Evolutionary conservation across 2,888 invertebrate genomes (phyloP).

Genomic region (Deilephila elpenor): DNA sequence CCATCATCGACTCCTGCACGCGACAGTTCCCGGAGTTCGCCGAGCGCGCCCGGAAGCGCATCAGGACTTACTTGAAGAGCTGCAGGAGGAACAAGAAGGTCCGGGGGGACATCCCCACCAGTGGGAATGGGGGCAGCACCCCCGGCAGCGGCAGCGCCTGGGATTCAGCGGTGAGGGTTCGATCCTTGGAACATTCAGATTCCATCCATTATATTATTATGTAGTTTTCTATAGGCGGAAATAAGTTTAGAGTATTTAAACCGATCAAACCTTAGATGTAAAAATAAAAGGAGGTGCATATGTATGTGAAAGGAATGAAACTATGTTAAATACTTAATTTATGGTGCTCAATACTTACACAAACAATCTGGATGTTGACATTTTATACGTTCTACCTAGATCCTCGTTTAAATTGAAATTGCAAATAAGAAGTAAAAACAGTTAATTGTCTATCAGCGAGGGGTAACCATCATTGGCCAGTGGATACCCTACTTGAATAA

Average conservation of each 20-base stretch:
- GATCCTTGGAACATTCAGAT: slow-evolving; percentile 52
- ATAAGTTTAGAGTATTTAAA: background rate
- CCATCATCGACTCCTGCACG: slow-evolving; percentile 98
- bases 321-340: too few relatives aligned
- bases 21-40: slow-evolving; percentile 98
- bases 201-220: background rate
- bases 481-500: too few relatives aligned
- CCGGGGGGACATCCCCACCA: slow-evolving; percentile 87
- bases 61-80: slow-evolving; percentile 97
- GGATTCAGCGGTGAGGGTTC: slow-evolving; percentile 92
- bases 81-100: slow-evolving; percentile 97
- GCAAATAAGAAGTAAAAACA: too few relatives aligned
- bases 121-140: slow-evolving; percentile 68
- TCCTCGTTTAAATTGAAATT: too few relatives aligned
- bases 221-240: background rate
- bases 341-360: too few relatives aligned
- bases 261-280: too few relatives aligned
- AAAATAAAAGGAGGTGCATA: too few relatives aligned
- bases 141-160: slow-evolving; percentile 87
- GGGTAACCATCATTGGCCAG: too few relatives aligned
- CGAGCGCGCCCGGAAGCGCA: slow-evolving; percentile 96
- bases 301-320: too few relatives aligned
- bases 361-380: too few relatives aligned
- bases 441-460: too few relatives aligned
- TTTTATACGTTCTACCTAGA: too few relatives aligned